phyloP scores from a whole-genome alignment of 92 coral and sea anemone genomes.

The Pocillopora meandrina region DNA sequence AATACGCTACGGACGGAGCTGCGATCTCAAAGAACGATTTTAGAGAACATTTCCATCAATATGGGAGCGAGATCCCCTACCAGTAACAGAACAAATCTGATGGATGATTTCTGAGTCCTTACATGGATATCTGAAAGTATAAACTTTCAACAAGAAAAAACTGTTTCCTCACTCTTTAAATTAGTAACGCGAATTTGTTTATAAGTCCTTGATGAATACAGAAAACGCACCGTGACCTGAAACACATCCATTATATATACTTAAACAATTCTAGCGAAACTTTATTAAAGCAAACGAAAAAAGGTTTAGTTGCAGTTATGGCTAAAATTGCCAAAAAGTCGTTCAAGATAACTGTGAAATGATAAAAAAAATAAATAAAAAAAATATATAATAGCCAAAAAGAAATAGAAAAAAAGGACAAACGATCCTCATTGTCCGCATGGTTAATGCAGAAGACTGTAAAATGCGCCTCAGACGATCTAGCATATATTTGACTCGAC shows the following conservation, averaged over 20 bases:
- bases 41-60: slow-evolving; percentile 37
- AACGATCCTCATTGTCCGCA: too few species aligned
- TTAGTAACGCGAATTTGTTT: too few species aligned
- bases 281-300: neutral
- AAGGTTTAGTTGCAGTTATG: too few species aligned
- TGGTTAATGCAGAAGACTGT: too few species aligned
- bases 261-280: neutral
- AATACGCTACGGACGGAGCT: slow-evolving; percentile 41
- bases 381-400: too few species aligned
- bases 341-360: neutral
- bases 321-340: neutral
- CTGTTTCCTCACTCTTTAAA: neutral
- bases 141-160: neutral
- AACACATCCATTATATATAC: too few species aligned
- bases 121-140: neutral
- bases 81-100: slow-evolving; percentile 1
- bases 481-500: too few species aligned
- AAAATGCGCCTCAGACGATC: too few species aligned
- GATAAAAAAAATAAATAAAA: neutral
- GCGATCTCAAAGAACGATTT: slow-evolving; percentile 45
- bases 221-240: too few species aligned
- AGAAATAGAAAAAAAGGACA: too few species aligned
- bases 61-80: slow-evolving; percentile 1
- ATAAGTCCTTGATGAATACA: too few species aligned
- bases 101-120: neutral